These are phyloP conservation scores for Tetramorium bicarinatum DNA, from an alignment of 2,888 invertebrate species.

Conservation along the genomic window DNA sequence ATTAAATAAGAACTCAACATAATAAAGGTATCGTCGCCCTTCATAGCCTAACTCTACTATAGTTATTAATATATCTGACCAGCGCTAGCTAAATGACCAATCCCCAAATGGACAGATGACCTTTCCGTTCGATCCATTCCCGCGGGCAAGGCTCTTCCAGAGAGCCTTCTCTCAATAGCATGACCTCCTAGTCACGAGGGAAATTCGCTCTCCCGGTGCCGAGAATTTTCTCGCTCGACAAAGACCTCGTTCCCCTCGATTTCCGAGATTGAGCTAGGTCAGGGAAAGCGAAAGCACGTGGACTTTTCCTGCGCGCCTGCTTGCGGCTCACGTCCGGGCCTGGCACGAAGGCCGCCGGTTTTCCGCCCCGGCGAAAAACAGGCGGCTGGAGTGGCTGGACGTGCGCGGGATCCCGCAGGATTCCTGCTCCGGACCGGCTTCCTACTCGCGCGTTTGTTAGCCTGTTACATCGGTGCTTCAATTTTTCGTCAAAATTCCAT, in stretches of 20 bases:
- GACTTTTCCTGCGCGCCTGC: conserved; percentile 73
- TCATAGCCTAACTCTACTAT: not conserved
- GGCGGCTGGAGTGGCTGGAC: conserved; percentile 15
- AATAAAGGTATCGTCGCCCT: not conserved
- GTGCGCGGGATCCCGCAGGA: conserved; percentile 67
- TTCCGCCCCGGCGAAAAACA: conserved; percentile 63
- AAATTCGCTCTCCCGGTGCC: conserved; percentile 79
- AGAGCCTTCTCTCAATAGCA: conserved; percentile 64
- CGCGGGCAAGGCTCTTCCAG: conserved; percentile 57
- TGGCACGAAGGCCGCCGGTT: conserved; percentile 72
- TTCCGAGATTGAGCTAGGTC: conserved; percentile 67
- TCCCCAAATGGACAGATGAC: not conserved
- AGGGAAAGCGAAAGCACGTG: conserved; percentile 68
- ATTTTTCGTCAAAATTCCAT: conserved; percentile 80
- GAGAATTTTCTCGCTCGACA: conserved; percentile 78
- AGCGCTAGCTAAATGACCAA: not conserved
- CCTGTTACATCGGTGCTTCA: conserved; percentile 77
- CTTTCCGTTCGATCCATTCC: conserved; percentile 54
- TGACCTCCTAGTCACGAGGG: conserved; percentile 81
- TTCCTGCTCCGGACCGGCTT: conserved; percentile 12
- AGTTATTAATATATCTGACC: not conserved
- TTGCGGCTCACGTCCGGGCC: conserved; percentile 64
- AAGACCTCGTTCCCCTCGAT: conserved; percentile 53
- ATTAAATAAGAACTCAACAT: not conserved
- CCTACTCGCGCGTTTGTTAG: conserved; percentile 70